A percentile compares a stretch with the other conserved stretches of the same genome.
Evolutionary conservation across 2,797 vertebrate species (phyloP).

Genomic region (Botia kubotai): DNA sequence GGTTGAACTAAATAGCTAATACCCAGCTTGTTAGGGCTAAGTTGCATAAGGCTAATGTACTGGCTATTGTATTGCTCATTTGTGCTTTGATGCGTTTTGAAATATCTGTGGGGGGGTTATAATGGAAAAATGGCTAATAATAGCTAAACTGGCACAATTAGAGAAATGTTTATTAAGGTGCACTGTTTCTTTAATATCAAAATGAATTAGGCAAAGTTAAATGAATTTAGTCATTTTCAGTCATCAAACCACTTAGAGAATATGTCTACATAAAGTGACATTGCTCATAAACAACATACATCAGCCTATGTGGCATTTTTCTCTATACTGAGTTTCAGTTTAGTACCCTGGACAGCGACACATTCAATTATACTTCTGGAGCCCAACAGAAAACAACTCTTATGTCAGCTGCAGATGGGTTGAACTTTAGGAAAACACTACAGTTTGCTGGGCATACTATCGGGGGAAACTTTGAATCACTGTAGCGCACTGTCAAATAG

Average conservation of each 20-base stretch:
- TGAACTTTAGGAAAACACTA: conserved; percentile 19
- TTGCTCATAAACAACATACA: not conserved
- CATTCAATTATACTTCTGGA: conserved; percentile 4
- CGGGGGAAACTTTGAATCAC: not conserved
- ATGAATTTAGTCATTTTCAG: no score
- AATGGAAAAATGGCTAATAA: not conserved
- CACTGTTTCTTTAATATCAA: no score
- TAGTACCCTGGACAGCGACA: conserved; percentile 19
- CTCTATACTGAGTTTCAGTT: conserved; percentile 7
- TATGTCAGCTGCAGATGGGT: not conserved
- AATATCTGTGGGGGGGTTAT: not conserved
- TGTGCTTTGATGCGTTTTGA: not conserved
- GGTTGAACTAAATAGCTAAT: not conserved
- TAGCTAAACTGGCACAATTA: not conserved
- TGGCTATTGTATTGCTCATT: not conserved
- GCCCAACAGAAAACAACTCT: conserved; percentile 7
- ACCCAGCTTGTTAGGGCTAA: not conserved
- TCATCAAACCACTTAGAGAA: not conserved
- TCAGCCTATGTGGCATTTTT: not conserved
- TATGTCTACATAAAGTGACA: not conserved
- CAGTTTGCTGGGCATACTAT: conserved; percentile 9
- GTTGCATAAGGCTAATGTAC: no score
- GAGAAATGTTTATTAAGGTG: not conserved
- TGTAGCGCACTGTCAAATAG: conserved; percentile 1
- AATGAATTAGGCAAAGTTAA: no score